Conservation (phyloP, 2,113 vertebrate genomes). For the Piprites chloris region DNA sequence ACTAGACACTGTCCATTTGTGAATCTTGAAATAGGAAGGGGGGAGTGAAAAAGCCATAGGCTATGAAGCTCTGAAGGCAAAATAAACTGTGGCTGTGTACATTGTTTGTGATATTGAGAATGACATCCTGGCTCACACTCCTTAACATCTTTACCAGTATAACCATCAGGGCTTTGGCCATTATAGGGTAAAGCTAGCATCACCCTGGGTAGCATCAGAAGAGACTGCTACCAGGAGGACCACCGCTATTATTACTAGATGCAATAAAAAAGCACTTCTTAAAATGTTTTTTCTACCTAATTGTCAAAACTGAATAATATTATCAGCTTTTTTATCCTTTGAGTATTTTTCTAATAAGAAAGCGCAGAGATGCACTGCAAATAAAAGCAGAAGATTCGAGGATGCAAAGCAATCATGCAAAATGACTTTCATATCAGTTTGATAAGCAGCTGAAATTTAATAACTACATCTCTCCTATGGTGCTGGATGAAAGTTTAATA, state of each 20-base stretch:
- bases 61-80: not conserved
- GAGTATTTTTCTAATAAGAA: slow-evolving; percentile 87
- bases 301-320: slow-evolving; percentile 85
- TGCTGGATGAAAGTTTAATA: slow-evolving; percentile 81
- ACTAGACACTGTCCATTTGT: not conserved
- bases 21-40: not conserved
- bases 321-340: slow-evolving; percentile 84
- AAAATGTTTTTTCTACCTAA: slow-evolving; percentile 78
- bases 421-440: slow-evolving; percentile 86
- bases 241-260: slow-evolving; percentile 71
- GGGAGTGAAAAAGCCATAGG: not conserved
- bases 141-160: slow-evolving; percentile 44
- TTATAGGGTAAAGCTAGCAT: slow-evolving; percentile 64
- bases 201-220: slow-evolving; percentile 65
- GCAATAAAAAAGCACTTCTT: slow-evolving; percentile 80
- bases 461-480: slow-evolving; percentile 83
- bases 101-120: slow-evolving; percentile 1
- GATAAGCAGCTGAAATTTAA: slow-evolving; percentile 88
- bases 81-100: not conserved
- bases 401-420: slow-evolving; percentile 83
- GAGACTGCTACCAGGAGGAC: slow-evolving; percentile 71
- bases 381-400: slow-evolving; percentile 82
- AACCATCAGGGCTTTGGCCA: slow-evolving; percentile 51
- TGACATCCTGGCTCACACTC: not conserved
- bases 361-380: slow-evolving; percentile 78